Base-by-base conservation (phyloP, 2,888 invertebrate species). In the Trissonchulus sp. region DNA sequence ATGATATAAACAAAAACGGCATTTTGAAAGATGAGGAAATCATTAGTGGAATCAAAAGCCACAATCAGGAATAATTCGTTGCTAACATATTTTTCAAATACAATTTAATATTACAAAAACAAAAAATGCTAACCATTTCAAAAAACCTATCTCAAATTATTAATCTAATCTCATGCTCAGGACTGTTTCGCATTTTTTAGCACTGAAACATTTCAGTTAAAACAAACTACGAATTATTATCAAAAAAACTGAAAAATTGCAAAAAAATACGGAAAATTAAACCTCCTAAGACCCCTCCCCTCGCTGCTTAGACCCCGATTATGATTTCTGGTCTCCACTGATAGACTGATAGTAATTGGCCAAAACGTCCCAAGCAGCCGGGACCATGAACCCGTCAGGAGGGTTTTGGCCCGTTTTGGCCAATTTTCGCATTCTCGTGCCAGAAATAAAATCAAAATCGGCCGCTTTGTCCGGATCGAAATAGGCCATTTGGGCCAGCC, bases 341-440 rank as follows among this genome's bases (percentile, higher is more conserved):
- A n/a, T n/a, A n/a, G 28, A 33, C 63, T 72, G 78, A 85, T 95
- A 95, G 85, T 93, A 94, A 76, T 91, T 89, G 0, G 92, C 89
- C 65, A 97, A 88, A 71, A 97, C 90, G 80, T 90, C 89, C 98
- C 98, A 99, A 0, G 98, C 99, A 78, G 90, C 89, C 0, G 93
- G 91, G n/a, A 93, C 92, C 99, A 99, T 99, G 86, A 99, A 99
- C 1, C 98, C 99, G 80, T 92, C 90, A 0, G 99, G 99, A 0
- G 98, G 99, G 80, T 89, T 89, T 81, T 91, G 89, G 0, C 95
- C 96, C 30, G 90, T 87, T 84, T 91, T 89, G 0, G 99, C 98
- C 73, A 90, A 83, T 71, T 76, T 90, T 85, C 99, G 89, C 98
- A 94, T 98, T 87, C 90, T 91, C 0, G 94, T 94, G 37, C 77